Evolutionary conservation across 2,113 vertebrate genomes (phyloP).

Genomic region (Sterrhoptilus dennistouni): DNA sequence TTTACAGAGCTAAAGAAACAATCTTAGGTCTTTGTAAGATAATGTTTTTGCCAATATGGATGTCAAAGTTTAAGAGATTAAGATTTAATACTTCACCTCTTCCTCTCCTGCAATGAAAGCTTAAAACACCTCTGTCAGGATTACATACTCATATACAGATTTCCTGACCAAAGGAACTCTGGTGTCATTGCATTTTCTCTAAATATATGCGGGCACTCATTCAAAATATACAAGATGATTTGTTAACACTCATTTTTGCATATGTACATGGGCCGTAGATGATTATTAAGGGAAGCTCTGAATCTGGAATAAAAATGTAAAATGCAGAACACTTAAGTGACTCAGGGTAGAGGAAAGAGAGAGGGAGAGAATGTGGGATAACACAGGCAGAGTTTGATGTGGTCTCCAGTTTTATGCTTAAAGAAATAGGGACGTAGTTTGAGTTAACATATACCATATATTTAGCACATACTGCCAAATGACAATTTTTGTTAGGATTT

Average conservation of each 20-base stretch:
- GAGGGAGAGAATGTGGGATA: not conserved
- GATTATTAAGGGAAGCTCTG: not conserved
- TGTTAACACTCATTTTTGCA: not conserved
- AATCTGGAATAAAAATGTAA: not conserved
- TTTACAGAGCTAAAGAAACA: not conserved
- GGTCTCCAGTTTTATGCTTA: not conserved
- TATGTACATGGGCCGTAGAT: rapidly evolving
- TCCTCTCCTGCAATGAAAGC: not conserved
- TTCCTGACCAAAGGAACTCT: not conserved
- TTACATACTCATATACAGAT: not conserved
- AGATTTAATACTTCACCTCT: not conserved
- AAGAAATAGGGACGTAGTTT: not conserved
- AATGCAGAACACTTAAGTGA: not conserved
- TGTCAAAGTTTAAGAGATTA: not conserved
- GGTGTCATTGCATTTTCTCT: not conserved
- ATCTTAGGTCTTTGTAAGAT: not conserved
- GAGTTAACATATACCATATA: not conserved
- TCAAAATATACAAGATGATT: not conserved
- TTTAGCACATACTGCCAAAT: not conserved
- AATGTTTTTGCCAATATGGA: not conserved
- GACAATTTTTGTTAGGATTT: not conserved
- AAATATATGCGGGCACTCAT: not conserved
- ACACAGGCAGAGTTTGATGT: not conserved
- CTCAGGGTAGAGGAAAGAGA: not conserved
- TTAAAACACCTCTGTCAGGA: not conserved